Evolutionary conservation across 2,113 vertebrate species (phyloP).

Genomic region (Rhadina sibilatrix): DNA sequence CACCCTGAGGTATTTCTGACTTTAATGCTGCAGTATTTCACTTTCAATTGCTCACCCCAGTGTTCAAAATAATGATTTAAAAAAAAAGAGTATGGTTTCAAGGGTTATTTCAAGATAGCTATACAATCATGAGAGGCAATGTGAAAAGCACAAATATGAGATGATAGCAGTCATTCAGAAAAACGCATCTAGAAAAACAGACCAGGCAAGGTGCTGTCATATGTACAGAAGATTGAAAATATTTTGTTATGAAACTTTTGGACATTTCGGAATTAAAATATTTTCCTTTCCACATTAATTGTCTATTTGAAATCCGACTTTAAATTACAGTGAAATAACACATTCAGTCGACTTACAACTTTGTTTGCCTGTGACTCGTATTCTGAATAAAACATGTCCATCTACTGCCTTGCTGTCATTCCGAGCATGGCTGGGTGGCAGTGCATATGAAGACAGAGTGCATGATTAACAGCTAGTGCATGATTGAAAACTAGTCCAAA

Average conservation of each 20-base stretch:
- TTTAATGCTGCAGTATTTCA: not conserved
- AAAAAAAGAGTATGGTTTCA: not conserved
- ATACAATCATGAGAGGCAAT: not conserved
- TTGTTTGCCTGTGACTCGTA: accelerated
- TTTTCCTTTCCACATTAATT: not conserved
- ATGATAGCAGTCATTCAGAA: not conserved
- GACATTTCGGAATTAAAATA: not conserved
- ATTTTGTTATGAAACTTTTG: not conserved
- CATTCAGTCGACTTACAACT: not conserved
- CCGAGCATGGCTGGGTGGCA: not conserved
- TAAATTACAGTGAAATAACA: not conserved
- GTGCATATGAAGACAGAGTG: not conserved
- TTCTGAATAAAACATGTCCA: not conserved
- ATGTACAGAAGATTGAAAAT: not conserved
- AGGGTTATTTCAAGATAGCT: not conserved
- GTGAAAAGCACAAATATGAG: not conserved
- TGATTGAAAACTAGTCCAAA: not conserved
- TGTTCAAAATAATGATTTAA: not conserved
- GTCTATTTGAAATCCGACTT: not conserved
- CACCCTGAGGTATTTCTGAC: not conserved
- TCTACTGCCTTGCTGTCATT: not conserved
- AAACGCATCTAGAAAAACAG: not conserved
- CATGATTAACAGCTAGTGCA: not conserved
- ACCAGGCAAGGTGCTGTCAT: not conserved
- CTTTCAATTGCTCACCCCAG: not conserved